phyloP scores from a whole-genome alignment of 2,888 invertebrate species.

The Lithophane leautieri region DNA sequence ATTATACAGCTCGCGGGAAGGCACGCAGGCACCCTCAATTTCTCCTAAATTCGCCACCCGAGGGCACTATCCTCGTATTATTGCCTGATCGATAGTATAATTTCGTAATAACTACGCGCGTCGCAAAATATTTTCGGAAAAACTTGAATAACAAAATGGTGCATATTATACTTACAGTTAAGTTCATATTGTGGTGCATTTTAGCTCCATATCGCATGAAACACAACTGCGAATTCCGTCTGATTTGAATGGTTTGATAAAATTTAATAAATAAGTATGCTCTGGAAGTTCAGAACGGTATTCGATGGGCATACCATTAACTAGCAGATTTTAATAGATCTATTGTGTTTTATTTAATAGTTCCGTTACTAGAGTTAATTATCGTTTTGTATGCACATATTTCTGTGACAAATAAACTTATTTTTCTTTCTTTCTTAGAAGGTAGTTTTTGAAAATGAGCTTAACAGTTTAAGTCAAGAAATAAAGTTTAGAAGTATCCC shows the following conservation, averaged over 20 bases:
- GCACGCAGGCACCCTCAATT: slow-evolving; percentile 87
- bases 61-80: slow-evolving; percentile 85
- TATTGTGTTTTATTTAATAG: too few relatives aligned
- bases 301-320: slow-evolving; percentile 1
- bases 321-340: not conserved
- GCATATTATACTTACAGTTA: slow-evolving; percentile 47
- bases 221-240: slow-evolving; percentile 27
- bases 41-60: slow-evolving; percentile 87
- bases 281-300: slow-evolving; percentile 16
- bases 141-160: slow-evolving; percentile 64
- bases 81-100: slow-evolving; percentile 88
- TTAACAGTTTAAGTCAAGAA: not conserved
- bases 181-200: slow-evolving; percentile 42
- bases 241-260: slow-evolving; percentile 43
- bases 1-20: slow-evolving; percentile 80
- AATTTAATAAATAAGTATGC: slow-evolving; percentile 37
- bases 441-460: not conserved
- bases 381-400: too few relatives aligned
- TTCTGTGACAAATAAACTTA: too few relatives aligned
- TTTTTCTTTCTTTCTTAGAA: too few relatives aligned
- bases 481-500: slow-evolving; percentile 26
- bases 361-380: too few relatives aligned
- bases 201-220: slow-evolving; percentile 34
- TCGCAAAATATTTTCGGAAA: slow-evolving; percentile 78
- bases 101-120: slow-evolving; percentile 84